phyloP scores from a whole-genome alignment of 2,888 invertebrate genomes.

The Folsomia candida region DNA sequence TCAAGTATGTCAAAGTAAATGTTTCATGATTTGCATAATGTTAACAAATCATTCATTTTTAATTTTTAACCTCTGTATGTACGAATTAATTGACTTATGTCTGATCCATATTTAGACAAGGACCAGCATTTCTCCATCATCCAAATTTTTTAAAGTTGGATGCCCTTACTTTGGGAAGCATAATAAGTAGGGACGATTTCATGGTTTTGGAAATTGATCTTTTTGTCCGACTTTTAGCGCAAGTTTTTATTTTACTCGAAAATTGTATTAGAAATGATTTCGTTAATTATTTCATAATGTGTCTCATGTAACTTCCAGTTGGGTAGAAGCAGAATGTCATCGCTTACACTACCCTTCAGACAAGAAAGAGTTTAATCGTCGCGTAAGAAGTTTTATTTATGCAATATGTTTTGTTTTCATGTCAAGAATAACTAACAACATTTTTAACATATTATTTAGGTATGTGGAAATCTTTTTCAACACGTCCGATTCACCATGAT shows the following conservation, averaged over 20 bases:
- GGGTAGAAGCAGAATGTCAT: constrained; percentile 27
- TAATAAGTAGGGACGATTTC: constrained; percentile 30
- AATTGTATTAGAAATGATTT: background rate
- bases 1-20: constrained; percentile 5
- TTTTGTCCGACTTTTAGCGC: constrained; percentile 28
- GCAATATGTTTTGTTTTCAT: no score
- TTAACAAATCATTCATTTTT: background rate
- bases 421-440: no score
- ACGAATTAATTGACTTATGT: background rate
- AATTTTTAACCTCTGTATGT: background rate
- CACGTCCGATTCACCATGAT: constrained; percentile 32
- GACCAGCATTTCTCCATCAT: constrained; percentile 29
- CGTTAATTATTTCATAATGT: no score
- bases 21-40: background rate
- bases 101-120: constrained; percentile 16
- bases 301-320: constrained; percentile 18
- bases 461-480: constrained; percentile 28
- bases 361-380: constrained; percentile 29
- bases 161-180: constrained; percentile 24
- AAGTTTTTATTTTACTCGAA: constrained; percentile 1
- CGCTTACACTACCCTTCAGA: constrained; percentile 27
- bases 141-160: constrained; percentile 28
- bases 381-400: no score
- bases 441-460: no score
- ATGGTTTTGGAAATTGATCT: constrained; percentile 24